A percentile compares a stretch with the other conserved stretches of the same genome.
These are phyloP conservation scores for Sternotherus odoratus DNA, from an alignment of 2,797 vertebrate species.

Conservation along the genomic window DNA sequence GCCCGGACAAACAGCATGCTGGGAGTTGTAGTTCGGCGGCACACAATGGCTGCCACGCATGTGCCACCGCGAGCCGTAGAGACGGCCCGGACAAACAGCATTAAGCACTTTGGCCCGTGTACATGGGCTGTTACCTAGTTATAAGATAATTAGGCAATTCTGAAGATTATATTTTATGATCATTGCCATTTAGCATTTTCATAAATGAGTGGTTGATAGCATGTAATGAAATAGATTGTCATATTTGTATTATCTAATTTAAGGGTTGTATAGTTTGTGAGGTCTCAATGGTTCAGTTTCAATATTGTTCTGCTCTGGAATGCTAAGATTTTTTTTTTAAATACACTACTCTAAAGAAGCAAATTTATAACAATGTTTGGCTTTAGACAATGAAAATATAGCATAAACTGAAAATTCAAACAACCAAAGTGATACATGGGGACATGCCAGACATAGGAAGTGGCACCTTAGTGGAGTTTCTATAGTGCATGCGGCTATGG, in stretches of 20 bases:
- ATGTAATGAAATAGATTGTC: neutral
- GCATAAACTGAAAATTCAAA: neutral
- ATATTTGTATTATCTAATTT: neutral
- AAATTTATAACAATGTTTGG: neutral
- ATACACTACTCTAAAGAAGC: neutral
- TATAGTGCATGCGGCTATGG: neutral
- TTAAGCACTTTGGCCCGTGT: too few relatives aligned
- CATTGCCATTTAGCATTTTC: neutral
- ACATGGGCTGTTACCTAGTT: too few relatives aligned
- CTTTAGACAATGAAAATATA: neutral
- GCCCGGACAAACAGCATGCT: too few relatives aligned
- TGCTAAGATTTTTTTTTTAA: neutral
- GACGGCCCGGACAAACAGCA: too few relatives aligned
- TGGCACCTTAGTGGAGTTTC: neutral
- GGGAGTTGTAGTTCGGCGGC: too few relatives aligned
- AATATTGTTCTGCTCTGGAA: neutral
- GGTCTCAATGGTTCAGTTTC: neutral
- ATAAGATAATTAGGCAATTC: conserved; percentile 16
- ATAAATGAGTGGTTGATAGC: neutral
- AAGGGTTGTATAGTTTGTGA: neutral
- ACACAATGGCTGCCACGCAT: too few relatives aligned
- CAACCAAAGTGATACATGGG: neutral
- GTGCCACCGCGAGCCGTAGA: too few relatives aligned
- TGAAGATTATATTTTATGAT: conserved; percentile 2
- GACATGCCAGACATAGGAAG: neutral